Evolutionary conservation across 2,797 vertebrate species (phyloP).

Genomic region (Pangasius krempfi): DNA sequence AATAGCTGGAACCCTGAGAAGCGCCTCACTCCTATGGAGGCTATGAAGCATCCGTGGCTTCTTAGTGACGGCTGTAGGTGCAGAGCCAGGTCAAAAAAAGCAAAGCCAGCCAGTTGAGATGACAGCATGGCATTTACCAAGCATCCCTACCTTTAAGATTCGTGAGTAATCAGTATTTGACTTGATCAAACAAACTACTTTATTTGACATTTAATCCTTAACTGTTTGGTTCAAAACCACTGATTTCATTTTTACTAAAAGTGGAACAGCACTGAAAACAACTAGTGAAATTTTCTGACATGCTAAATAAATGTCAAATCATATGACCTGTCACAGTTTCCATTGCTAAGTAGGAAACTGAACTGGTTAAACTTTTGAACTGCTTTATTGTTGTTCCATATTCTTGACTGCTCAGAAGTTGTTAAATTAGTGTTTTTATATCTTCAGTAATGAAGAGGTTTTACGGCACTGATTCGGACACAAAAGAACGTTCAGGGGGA

Average conservation of each 20-base stretch:
- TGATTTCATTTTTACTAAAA: not conserved
- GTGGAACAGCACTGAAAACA: not conserved
- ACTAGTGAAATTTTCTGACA: not conserved
- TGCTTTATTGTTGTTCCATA: too few relatives aligned
- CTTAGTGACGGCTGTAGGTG: not conserved
- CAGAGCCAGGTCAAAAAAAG: not conserved
- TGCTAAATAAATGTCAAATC: not conserved
- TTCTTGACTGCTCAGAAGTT: too few relatives aligned
- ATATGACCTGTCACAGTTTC: too few relatives aligned
- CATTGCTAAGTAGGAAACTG: too few relatives aligned
- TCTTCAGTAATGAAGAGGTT: not conserved
- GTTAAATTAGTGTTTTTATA: not conserved
- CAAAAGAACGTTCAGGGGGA: not conserved
- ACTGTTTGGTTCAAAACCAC: not conserved
- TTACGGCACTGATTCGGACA: not conserved
- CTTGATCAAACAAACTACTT: not conserved
- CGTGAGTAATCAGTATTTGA: not conserved
- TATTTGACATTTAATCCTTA: not conserved
- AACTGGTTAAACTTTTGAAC: too few relatives aligned
- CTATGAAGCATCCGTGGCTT: conserved; percentile 85
- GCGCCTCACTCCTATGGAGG: conserved; percentile 87
- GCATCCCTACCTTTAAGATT: not conserved
- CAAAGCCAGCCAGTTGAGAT: not conserved
- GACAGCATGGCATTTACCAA: not conserved
- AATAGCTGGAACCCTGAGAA: conserved; percentile 84